A percentile compares a stretch with the other conserved stretches of the same genome.
phyloP scores from a whole-genome alignment of 2,797 vertebrate genomes.

The Phalanger gymnotis region DNA sequence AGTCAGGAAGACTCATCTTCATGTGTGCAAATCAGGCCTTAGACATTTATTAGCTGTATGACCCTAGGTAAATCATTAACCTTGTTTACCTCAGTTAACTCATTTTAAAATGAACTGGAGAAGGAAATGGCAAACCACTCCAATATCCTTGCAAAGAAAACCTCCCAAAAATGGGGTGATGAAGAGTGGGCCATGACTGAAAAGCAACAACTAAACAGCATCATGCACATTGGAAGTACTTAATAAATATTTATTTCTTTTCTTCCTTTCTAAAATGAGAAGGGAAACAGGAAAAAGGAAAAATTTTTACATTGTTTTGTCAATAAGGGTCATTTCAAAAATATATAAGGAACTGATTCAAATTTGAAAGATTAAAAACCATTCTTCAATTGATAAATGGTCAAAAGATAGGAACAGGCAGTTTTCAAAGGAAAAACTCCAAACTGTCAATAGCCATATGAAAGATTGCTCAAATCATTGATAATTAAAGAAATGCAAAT shows the following conservation, averaged over 20 bases:
- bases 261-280: constrained; percentile 3
- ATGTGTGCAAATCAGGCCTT: neutral
- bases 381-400: constrained; percentile 16
- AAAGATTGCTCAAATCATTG: neutral
- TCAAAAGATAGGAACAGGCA: neutral
- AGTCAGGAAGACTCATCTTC: neutral
- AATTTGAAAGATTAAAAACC: neutral
- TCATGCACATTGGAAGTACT: neutral
- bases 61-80: too few species aligned
- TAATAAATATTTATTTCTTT: neutral
- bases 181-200: too few species aligned
- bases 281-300: neutral
- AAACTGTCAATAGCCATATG: constrained; percentile 5
- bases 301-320: neutral
- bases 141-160: neutral
- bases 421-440: neutral
- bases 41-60: neutral
- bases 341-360: constrained; percentile 10
- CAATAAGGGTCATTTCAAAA: neutral
- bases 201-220: neutral
- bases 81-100: too few species aligned
- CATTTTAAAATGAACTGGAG: neutral
- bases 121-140: neutral
- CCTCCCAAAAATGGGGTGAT: too few species aligned
- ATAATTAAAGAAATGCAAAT: neutral